These are phyloP conservation scores for Chiloscyllium punctatum DNA, from an alignment of 2,797 vertebrate species.

Conservation along the genomic window DNA sequence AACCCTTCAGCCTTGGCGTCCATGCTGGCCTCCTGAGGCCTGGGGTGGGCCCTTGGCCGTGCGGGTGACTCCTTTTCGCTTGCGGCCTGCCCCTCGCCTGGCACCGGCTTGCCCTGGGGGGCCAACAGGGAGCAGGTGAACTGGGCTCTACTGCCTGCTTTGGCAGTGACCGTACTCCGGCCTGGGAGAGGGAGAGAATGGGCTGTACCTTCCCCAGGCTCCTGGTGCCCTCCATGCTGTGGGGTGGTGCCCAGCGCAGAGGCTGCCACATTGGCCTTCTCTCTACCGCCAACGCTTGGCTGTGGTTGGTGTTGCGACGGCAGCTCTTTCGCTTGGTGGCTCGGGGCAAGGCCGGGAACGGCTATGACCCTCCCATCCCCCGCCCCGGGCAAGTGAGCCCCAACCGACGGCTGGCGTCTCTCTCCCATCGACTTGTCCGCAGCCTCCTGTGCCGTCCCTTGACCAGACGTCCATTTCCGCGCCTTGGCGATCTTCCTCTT, in stretches of 20 bases:
- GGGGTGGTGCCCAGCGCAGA: background rate
- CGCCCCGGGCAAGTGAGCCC: background rate
- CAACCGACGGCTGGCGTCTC: background rate
- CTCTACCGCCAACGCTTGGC: background rate
- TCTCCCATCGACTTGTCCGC: background rate
- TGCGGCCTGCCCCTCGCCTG: background rate
- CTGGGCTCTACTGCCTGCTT: background rate
- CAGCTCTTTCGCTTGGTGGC: background rate
- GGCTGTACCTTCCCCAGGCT: background rate
- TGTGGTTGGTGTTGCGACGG: background rate
- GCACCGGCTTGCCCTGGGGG: background rate
- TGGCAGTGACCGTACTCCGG: background rate
- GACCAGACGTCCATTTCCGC: background rate
- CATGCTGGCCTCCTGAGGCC: background rate
- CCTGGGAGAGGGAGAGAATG: background rate
- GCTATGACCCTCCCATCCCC: rapidly evolving
- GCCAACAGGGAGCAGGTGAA: background rate
- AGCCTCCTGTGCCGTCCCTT: background rate
- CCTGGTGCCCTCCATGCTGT: background rate
- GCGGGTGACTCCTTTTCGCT: background rate
- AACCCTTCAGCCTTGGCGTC: background rate
- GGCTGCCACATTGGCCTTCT: background rate
- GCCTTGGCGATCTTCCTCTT: constrained; percentile 18
- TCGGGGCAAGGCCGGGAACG: too few species aligned
- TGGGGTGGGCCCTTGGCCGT: too few species aligned